Conservation (phyloP, 1,140 invertebrate genomes). For the Drosophila subobscura region DNA sequence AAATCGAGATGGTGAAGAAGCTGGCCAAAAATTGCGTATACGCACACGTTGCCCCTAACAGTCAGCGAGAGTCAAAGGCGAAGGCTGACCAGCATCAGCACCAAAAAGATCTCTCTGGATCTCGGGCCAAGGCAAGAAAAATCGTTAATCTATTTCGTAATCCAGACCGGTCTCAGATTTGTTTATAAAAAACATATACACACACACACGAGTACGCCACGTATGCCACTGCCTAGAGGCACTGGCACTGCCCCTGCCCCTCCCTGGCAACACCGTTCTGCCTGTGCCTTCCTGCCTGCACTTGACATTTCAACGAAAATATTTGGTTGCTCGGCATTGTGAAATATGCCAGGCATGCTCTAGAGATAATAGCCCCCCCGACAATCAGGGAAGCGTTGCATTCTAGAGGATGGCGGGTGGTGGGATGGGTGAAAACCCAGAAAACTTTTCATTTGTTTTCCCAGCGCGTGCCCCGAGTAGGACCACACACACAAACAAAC, state of each 20-base stretch:
- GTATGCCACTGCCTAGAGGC: background rate
- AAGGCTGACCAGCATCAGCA: conserved; percentile 53
- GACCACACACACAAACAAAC: no score
- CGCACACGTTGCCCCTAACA: conserved; percentile 72
- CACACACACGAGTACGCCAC: background rate
- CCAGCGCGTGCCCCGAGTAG: conserved; percentile 10
- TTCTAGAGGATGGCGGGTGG: background rate
- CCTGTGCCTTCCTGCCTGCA: conserved; percentile 52
- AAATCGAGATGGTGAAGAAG: no score
- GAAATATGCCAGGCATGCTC: conserved; percentile 75
- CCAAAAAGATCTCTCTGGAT: background rate
- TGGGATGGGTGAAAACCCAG: background rate
- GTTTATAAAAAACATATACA: conserved; percentile 43
- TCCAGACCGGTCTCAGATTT: conserved; percentile 42
- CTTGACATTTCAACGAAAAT: conserved; percentile 78
- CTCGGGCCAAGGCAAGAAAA: conserved; percentile 26
- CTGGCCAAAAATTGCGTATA: conserved; percentile 65
- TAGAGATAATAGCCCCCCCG: conserved; percentile 42
- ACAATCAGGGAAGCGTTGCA: background rate
- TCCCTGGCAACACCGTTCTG: conserved; percentile 5
- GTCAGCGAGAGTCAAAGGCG: conserved; percentile 71
- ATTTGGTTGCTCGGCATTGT: conserved; percentile 67
- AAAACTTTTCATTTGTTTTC: conserved; percentile 26
- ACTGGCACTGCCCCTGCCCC: no score
- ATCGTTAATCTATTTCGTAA: conserved; percentile 60